Evolutionary conservation across 2,888 invertebrate species (phyloP).

Genomic region (Cataglyphis altisquamis): DNA sequence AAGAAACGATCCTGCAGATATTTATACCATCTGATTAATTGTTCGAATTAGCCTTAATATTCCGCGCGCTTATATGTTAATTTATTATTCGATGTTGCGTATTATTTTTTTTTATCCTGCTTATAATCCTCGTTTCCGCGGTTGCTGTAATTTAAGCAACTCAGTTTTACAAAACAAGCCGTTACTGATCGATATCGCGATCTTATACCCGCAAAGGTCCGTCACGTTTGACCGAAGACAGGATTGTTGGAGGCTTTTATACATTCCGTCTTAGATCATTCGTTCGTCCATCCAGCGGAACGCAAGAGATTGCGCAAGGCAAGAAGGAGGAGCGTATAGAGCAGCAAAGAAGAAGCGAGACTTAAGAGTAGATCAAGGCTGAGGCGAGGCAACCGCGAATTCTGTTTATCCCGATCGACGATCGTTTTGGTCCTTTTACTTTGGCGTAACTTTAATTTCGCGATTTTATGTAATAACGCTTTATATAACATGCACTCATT

Average conservation of each 20-base stretch:
- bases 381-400: conserved; percentile 65
- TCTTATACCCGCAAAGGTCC: conserved; percentile 15
- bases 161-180: neutral
- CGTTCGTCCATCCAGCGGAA: conserved; percentile 39
- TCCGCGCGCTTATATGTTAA: neutral
- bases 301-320: conserved; percentile 35
- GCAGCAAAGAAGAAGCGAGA: conserved; percentile 37
- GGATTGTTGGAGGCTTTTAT: conserved; percentile 28
- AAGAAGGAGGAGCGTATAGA: conserved; percentile 30
- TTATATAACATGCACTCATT: conserved; percentile 27
- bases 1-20: neutral
- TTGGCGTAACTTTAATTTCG: conserved; percentile 28
- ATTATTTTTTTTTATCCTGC: neutral
- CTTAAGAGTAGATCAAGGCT: conserved; percentile 82
- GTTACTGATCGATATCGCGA: conserved; percentile 12
- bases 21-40: neutral
- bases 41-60: neutral
- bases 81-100: neutral
- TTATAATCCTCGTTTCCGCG: conserved; percentile 4
- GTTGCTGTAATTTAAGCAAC: neutral
- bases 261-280: conserved; percentile 41
- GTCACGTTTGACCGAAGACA: conserved; percentile 40
- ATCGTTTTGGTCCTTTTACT: conserved; percentile 50
- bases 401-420: conserved; percentile 30
- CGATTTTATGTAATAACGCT: conserved; percentile 45